Percentiles rank a stretch among this genome's conserved stretches.
These are phyloP conservation scores for Eulemur macaco DNA, from an alignment of 2,113 vertebrate genomes.

Conservation along the genomic window DNA sequence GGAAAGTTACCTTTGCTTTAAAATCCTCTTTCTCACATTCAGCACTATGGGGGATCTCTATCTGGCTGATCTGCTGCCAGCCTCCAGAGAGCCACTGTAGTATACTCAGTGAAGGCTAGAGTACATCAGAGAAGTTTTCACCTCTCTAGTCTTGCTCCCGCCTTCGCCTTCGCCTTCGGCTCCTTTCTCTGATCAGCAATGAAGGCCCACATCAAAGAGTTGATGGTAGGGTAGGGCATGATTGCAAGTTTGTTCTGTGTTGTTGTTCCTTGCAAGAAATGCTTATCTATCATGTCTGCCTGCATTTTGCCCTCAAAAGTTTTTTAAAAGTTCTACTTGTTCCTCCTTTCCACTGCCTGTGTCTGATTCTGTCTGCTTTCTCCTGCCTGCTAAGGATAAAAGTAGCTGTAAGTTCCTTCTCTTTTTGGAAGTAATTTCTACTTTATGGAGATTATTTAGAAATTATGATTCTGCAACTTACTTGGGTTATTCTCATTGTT, in stretches of 20 bases:
- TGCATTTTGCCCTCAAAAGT: background rate
- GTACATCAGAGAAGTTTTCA: background rate
- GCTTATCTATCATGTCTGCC: background rate
- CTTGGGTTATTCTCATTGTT: background rate
- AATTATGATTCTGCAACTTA: background rate
- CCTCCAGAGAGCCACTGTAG: background rate
- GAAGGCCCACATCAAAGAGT: background rate
- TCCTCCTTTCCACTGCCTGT: background rate
- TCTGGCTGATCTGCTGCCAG: background rate
- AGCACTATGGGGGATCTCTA: background rate
- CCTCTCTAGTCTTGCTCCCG: background rate
- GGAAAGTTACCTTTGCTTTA: background rate
- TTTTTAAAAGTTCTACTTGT: background rate
- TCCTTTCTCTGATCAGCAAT: background rate
- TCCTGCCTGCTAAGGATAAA: background rate
- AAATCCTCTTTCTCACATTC: background rate
- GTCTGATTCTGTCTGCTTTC: background rate
- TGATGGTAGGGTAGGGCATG: background rate
- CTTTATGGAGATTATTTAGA: background rate
- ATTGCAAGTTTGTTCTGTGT: background rate
- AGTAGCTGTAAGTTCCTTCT: background rate
- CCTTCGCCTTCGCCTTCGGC: background rate
- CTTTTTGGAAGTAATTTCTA: background rate
- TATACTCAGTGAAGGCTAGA: background rate
- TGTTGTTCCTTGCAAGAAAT: background rate